These are phyloP conservation scores for Hypanus sabinus DNA, from an alignment of 2,113 vertebrate species.

Conservation along the genomic window DNA sequence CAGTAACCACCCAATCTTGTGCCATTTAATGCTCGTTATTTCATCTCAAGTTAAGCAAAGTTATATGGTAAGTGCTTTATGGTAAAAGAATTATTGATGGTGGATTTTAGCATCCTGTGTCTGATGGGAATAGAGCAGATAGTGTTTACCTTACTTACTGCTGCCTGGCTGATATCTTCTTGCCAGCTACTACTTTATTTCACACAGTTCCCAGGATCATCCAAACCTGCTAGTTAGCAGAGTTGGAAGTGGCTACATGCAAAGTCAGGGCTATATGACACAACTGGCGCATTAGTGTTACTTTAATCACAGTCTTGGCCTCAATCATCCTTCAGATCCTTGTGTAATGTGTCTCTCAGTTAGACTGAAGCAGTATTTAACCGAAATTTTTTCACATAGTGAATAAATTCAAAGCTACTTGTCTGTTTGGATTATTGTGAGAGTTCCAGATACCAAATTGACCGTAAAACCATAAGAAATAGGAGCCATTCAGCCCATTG, in stretches of 20 bases:
- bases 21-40: neutral
- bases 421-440: too few species aligned
- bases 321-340: neutral
- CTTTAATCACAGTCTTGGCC: neutral
- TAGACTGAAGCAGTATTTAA: neutral
- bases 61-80: neutral
- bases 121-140: too few species aligned
- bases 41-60: neutral
- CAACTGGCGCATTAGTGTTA: neutral
- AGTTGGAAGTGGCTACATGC: too few species aligned
- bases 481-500: too few species aligned
- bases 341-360: neutral
- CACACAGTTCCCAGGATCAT: neutral
- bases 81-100: neutral
- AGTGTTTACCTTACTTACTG: too few species aligned
- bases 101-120: too few species aligned
- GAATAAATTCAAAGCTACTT: neutral
- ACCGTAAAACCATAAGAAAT: too few species aligned
- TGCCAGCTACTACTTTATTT: neutral
- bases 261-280: too few species aligned
- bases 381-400: neutral
- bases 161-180: neutral
- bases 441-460: neutral
- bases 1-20: neutral
- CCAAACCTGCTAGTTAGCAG: too few species aligned